Evolutionary conservation across 2,888 invertebrate species (phyloP).

Genomic region (Oegoconia quadripuncta): DNA sequence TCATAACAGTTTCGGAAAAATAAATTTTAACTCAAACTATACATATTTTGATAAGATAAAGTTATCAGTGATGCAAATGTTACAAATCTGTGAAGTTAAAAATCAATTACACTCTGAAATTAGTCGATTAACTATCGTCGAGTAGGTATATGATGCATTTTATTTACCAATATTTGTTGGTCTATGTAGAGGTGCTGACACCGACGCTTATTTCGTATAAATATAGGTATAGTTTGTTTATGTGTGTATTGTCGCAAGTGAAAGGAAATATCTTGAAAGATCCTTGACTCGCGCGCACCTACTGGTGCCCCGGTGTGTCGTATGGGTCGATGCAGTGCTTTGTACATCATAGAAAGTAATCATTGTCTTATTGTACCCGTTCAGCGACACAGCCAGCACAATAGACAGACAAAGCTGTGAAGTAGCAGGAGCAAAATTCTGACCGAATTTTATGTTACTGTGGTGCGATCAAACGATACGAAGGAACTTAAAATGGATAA

Average conservation of each 20-base stretch:
- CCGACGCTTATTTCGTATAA: not conserved
- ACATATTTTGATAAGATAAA: no score
- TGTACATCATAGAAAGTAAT: not conserved
- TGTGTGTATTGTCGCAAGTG: conserved; percentile 70
- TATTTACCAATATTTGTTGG: conserved; percentile 6
- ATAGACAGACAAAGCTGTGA: no score
- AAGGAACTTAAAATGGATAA: no score
- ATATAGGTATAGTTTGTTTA: not conserved
- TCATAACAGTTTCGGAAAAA: conserved; percentile 6
- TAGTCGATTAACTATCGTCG: conserved; percentile 3
- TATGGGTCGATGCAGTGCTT: not conserved
- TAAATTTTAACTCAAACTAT: no score
- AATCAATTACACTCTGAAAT: no score
- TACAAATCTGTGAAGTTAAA: no score
- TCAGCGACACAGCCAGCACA: no score
- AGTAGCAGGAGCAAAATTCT: no score
- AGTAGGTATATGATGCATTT: conserved; percentile 1
- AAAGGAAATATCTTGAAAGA: conserved; percentile 77
- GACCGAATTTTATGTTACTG: no score
- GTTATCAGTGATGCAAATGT: no score
- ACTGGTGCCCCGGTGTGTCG: conserved; percentile 29
- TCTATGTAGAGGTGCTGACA: conserved; percentile 11
- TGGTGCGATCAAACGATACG: no score
- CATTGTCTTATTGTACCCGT: not conserved
- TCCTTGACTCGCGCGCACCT: conserved; percentile 74